Percentiles rank a stretch among this genome's conserved stretches.
Conservation (phyloP, 2,113 vertebrate species). For the Cygnus atratus region DNA sequence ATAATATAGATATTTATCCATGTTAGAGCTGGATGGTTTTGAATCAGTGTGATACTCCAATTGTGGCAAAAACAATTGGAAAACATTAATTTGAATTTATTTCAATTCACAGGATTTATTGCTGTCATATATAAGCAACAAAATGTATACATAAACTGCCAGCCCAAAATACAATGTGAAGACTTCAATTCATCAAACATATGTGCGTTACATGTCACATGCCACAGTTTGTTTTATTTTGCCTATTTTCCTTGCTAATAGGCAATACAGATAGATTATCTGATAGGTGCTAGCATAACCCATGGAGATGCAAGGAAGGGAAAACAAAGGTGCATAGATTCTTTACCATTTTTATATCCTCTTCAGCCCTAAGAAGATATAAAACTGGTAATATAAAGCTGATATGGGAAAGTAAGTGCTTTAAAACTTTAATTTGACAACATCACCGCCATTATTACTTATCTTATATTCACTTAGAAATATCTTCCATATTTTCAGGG, state of each 20-base stretch:
- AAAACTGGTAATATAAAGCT: neutral
- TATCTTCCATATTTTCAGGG: neutral
- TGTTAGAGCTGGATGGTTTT: slow-evolving; percentile 1
- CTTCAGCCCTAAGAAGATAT: neutral
- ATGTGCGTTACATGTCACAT: neutral
- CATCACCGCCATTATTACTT: neutral
- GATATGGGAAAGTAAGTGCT: neutral
- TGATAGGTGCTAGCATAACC: neutral
- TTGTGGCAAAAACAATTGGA: neutral
- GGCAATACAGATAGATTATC: neutral
- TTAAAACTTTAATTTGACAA: neutral
- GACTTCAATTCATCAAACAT: neutral
- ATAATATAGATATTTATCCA: neutral
- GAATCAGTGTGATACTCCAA: neutral
- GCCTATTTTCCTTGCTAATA: neutral
- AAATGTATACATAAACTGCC: neutral
- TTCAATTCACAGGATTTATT: slow-evolving; percentile 32
- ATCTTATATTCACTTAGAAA: neutral
- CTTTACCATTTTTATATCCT: neutral
- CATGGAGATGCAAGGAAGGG: neutral
- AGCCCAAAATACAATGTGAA: neutral
- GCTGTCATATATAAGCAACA: neutral
- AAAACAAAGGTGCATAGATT: neutral
- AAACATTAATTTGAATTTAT: neutral
- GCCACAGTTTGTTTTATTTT: neutral